Evolutionary conservation across 2,888 invertebrate genomes (phyloP), one percentile per base, ranked within the genome.

Genomic region (Orthosia cruda): DNA sequence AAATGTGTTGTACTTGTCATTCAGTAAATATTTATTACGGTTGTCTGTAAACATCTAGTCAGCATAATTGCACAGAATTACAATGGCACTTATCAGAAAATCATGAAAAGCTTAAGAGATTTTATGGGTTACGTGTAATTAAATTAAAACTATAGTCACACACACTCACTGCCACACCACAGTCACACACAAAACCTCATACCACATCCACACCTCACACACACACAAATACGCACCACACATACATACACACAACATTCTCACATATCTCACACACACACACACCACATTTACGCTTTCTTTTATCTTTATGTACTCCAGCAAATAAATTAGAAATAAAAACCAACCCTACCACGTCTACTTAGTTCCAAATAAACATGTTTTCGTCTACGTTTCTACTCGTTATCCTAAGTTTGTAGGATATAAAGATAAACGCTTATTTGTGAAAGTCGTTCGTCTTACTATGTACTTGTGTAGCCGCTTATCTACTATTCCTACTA

Each of bases 391-490:
- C 80, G 68, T 62, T 77, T 79, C 61, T 66, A 64, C 75, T 79
- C 77, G 71, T 81, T 87, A 85, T 77, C 74, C 83, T 77, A 87
- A 86, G 76, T 87, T 85, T 81, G 73, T 70, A 67, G 65, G 63
- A 80, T 82, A 87, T 86, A 86, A 84, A 86, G 80, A 77, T 77
- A 77, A 81, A 87, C 74, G 77, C 67, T 86, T 86, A 87, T 87
- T 87, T 86, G 84, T 79, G 74, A 79, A 84, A 79, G 80, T 71
- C 77, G 65, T 84, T 78, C 77, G 77, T 82, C 77, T 85, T 84
- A 64, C 66, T 61, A 69, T 65, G 65, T 78, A 40, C 66, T 79
- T 65, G 62, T 74, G 72, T 71, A 58, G 66, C 58, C 64, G 61
- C 72, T 79, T 83, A 68, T 77, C 72, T 54, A 7, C 23, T 54